Conservation (phyloP, 2,888 invertebrate genomes). For the Chalcosyrphus nemorum region DNA sequence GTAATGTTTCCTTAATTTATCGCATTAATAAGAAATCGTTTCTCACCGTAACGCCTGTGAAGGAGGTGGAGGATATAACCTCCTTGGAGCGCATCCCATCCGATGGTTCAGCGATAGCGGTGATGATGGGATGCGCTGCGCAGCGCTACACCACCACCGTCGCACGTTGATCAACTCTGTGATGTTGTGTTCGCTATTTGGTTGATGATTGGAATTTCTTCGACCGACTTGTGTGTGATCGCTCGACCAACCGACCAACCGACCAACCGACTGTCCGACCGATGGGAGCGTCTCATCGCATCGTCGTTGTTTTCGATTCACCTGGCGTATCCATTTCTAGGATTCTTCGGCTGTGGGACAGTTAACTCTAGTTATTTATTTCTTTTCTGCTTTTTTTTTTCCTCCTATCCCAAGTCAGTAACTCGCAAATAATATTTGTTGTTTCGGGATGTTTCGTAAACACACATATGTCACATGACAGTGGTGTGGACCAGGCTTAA, state of each 20-base stretch:
- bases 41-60: slow-evolving; percentile 72
- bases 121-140: slow-evolving; percentile 62
- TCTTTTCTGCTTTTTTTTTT: neutral
- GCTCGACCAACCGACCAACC: too few species aligned
- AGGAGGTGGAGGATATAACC: slow-evolving; percentile 66
- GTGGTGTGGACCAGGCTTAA: slow-evolving; percentile 19
- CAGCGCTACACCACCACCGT: slow-evolving; percentile 13
- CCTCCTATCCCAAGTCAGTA: slow-evolving; percentile 2
- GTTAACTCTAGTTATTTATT: slow-evolving; percentile 70
- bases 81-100: slow-evolving; percentile 67
- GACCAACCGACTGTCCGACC: too few species aligned
- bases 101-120: slow-evolving; percentile 61
- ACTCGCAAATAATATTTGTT: slow-evolving; percentile 66
- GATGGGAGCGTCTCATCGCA: slow-evolving; percentile 43
- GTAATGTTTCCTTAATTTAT: slow-evolving; percentile 74
- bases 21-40: slow-evolving; percentile 74
- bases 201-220: slow-evolving; percentile 71
- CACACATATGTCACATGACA: slow-evolving; percentile 65
- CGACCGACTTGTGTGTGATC: slow-evolving; percentile 54
- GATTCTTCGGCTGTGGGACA: slow-evolving; percentile 57
- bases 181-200: slow-evolving; percentile 60
- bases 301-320: slow-evolving; percentile 55
- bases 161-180: slow-evolving; percentile 14
- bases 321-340: slow-evolving; percentile 68
- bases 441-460: slow-evolving; percentile 64